These are phyloP conservation scores for Cheiracanthium punctorium DNA, from an alignment of 2,888 invertebrate species.

Conservation along the genomic window DNA sequence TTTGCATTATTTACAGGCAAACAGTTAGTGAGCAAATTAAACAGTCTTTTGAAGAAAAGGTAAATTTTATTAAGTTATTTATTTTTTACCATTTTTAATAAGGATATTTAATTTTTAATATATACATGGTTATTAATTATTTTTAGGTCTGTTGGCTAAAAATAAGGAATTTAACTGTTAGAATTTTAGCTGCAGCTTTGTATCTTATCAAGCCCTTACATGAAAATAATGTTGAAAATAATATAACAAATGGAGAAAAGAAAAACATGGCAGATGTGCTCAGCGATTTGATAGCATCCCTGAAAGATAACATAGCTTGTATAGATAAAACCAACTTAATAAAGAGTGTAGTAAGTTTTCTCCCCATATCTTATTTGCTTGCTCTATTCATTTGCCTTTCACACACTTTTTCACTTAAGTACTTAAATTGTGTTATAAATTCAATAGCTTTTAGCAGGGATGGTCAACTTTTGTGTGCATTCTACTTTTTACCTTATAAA, in stretches of 20 bases:
- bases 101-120: not conserved
- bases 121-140: not conserved
- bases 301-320: slow-evolving; percentile 44
- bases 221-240: slow-evolving; percentile 44
- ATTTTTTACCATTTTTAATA: not conserved
- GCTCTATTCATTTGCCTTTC: too few species aligned
- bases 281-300: slow-evolving; percentile 47
- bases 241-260: slow-evolving; percentile 69
- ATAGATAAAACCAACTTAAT: slow-evolving; percentile 48
- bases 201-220: slow-evolving; percentile 46
- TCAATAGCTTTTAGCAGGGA: too few species aligned
- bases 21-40: slow-evolving; percentile 72
- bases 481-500: too few species aligned
- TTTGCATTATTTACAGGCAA: slow-evolving; percentile 71
- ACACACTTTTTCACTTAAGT: too few species aligned
- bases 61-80: slow-evolving; percentile 46
- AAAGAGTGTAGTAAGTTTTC: slow-evolving; percentile 53
- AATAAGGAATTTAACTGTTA: slow-evolving; percentile 76
- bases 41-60: slow-evolving; percentile 75
- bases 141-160: slow-evolving; percentile 74
- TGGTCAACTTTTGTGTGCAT: too few species aligned
- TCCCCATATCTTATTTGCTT: not conserved
- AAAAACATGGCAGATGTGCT: slow-evolving; percentile 50
- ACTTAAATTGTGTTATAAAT: too few species aligned
- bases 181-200: slow-evolving; percentile 74